Conservation (phyloP, 2,113 vertebrate species). For the Ceyx margarethae region DNA sequence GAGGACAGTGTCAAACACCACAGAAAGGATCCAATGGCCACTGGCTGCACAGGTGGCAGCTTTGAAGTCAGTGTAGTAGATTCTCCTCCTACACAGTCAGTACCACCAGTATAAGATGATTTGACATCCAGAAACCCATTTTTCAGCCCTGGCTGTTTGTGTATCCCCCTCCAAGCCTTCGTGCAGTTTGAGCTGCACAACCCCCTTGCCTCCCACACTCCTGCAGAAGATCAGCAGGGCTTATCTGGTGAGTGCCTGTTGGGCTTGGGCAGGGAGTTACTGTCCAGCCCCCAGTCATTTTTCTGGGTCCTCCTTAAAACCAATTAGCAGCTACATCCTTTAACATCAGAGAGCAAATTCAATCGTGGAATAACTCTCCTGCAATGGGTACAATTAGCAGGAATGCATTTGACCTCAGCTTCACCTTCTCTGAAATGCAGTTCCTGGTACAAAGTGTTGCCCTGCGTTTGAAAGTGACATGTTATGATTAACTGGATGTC, state of each 20-base stretch:
- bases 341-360: conserved; percentile 34
- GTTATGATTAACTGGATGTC: neutral
- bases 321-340: conserved; percentile 23
- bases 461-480: neutral
- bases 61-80: neutral
- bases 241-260: accelerated
- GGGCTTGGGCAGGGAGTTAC: neutral
- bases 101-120: neutral
- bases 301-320: conserved; percentile 40
- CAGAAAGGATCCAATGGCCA: neutral
- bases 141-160: neutral
- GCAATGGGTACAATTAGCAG: conserved; percentile 33
- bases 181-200: neutral
- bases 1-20: neutral
- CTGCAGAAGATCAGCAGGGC: neutral
- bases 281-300: neutral
- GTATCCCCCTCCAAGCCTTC: neutral
- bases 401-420: neutral
- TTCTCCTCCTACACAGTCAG: neutral
- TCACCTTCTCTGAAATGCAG: conserved; percentile 29
- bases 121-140: neutral
- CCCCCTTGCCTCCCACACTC: neutral
- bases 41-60: neutral
- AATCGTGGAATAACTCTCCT: neutral
- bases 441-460: conserved; percentile 45